Evolutionary conservation across 1,140 invertebrate species (phyloP).

Genomic region (Dendrolimus kikuchii): DNA sequence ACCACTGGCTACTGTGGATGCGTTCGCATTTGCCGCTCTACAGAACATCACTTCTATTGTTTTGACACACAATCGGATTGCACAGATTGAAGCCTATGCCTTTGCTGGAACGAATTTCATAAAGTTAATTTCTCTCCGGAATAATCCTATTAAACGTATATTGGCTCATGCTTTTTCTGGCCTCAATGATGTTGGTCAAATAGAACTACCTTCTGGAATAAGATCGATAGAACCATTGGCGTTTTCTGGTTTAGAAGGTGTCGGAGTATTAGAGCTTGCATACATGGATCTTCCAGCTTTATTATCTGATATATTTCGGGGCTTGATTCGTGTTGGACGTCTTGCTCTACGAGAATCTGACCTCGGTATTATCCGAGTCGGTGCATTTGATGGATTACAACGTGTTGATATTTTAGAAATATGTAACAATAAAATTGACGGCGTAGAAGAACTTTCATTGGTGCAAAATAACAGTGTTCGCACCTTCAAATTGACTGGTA

Average conservation of each 20-base stretch:
- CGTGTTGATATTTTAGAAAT: constrained; percentile 81
- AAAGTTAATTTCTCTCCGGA: constrained; percentile 80
- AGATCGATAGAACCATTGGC: constrained; percentile 82
- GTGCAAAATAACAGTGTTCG: constrained; percentile 79
- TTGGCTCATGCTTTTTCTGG: constrained; percentile 85
- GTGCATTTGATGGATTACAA: constrained; percentile 81
- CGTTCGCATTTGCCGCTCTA: constrained; percentile 86
- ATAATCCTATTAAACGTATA: constrained; percentile 84
- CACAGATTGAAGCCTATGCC: constrained; percentile 83
- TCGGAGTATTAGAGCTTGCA: constrained; percentile 82
- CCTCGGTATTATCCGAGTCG: constrained; percentile 79
- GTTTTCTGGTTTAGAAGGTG: constrained; percentile 84
- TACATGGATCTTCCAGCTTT: constrained; percentile 86
- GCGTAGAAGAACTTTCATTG: constrained; percentile 81
- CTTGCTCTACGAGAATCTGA: constrained; percentile 86
- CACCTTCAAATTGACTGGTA: constrained; percentile 81
- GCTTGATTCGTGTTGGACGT: constrained; percentile 80
- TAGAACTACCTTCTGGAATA: constrained; percentile 85
- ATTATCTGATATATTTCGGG: constrained; percentile 81
- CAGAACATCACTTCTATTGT: constrained; percentile 85
- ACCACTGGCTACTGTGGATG: constrained; percentile 80
- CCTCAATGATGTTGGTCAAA: constrained; percentile 82
- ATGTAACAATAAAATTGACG: constrained; percentile 88
- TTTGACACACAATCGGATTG: constrained; percentile 84
- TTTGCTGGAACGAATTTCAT: constrained; percentile 89